Evolutionary conservation across 2,797 vertebrate species (phyloP).

Genomic region (Xenentodon cancila): DNA sequence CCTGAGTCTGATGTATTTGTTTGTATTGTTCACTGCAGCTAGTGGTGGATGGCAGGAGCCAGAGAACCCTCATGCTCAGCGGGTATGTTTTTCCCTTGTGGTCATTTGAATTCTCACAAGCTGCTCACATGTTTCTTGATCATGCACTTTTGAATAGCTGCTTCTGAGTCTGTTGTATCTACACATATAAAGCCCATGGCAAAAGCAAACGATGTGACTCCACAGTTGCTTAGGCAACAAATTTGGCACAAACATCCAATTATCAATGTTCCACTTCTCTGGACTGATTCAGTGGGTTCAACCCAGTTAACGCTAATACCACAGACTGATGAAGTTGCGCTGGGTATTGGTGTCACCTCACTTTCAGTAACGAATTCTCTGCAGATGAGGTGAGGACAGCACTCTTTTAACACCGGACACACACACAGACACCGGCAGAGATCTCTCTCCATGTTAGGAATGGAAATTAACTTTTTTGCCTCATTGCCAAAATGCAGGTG

Average conservation of each 20-base stretch:
- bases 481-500: too few relatives aligned
- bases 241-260: neutral
- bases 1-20: conserved; percentile 10
- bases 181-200: conserved; percentile 1
- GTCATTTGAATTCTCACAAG: conserved; percentile 33
- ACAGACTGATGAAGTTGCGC: too few relatives aligned
- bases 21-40: conserved; percentile 77
- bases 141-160: conserved; percentile 23
- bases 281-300: too few relatives aligned
- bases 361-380: too few relatives aligned
- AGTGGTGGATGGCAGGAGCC: conserved; percentile 99
- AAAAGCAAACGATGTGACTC: conserved; percentile 6
- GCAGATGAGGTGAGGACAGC: too few relatives aligned
- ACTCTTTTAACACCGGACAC: too few relatives aligned
- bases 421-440: too few relatives aligned
- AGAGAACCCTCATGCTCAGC: conserved; percentile 92
- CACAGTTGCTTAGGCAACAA: neutral
- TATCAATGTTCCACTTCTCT: neutral
- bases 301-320: too few relatives aligned
- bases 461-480: too few relatives aligned
- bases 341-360: too few relatives aligned
- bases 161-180: conserved; percentile 16
- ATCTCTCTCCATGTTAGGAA: too few relatives aligned
- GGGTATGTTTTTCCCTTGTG: conserved; percentile 82
- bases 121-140: conserved; percentile 64